A percentile compares a stretch with the other conserved stretches of the same genome.
Conservation (phyloP, 2,113 vertebrate genomes). For the Corydoras maculifer region DNA sequence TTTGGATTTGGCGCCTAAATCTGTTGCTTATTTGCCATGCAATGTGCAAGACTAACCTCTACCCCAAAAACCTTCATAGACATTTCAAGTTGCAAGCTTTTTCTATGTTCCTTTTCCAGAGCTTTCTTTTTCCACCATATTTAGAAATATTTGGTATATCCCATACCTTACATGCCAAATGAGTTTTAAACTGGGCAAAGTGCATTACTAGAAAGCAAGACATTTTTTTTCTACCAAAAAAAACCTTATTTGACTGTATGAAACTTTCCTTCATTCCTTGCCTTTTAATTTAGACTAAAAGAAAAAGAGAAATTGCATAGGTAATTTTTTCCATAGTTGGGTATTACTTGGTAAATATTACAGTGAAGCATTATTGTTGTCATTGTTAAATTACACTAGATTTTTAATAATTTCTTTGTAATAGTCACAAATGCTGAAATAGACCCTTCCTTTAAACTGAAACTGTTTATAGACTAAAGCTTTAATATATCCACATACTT, state of each 20-base stretch:
- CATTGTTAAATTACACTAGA: constrained; percentile 16
- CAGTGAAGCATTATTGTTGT: constrained; percentile 3
- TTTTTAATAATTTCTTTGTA: constrained; percentile 12
- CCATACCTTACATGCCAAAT: not conserved
- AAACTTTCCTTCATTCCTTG: not conserved
- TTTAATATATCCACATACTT: constrained; percentile 13
- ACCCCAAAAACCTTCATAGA: not conserved
- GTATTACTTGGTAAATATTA: no score
- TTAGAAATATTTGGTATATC: no score
- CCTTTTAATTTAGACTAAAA: constrained; percentile 12
- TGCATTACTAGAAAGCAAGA: not conserved
- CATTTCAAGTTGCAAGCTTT: not conserved
- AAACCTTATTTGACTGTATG: not conserved
- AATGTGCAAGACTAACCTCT: not conserved
- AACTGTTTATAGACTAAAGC: constrained; percentile 23
- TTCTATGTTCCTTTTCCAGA: not conserved
- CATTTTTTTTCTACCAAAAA: not conserved
- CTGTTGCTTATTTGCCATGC: not conserved
- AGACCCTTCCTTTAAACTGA: constrained; percentile 25
- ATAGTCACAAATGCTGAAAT: constrained; percentile 25
- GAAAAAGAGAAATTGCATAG: not conserved
- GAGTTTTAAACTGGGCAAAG: not conserved
- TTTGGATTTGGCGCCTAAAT: constrained; percentile 4
- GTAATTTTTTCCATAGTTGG: no score
- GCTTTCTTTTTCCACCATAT: no score